Conservation (phyloP, 2,113 vertebrate genomes). For the Microcebus jonahi region DNA sequence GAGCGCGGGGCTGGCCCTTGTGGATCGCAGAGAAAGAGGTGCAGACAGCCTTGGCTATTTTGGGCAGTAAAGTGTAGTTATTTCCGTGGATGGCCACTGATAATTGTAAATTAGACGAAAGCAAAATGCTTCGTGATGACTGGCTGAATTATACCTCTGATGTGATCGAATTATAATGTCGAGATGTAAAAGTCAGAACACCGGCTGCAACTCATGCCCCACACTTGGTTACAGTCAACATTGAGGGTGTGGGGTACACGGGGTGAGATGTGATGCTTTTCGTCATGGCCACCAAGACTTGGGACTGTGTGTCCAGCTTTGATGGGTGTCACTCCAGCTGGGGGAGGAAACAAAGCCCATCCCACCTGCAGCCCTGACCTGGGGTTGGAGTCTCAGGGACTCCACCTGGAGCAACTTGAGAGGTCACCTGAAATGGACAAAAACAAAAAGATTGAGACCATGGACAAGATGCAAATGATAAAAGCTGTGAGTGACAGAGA, state of each 20-base stretch:
- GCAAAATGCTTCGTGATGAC: background rate
- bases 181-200: background rate
- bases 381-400: background rate
- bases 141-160: background rate
- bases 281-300: background rate
- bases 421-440: background rate
- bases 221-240: fast-evolving
- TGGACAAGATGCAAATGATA: background rate
- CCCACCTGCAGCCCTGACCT: background rate
- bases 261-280: fast-evolving
- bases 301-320: background rate
- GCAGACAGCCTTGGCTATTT: slow-evolving; percentile 5
- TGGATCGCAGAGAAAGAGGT: background rate
- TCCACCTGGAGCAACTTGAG: background rate
- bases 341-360: background rate
- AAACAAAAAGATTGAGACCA: background rate
- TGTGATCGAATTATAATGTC: background rate
- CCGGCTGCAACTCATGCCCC: fast-evolving
- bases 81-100: background rate
- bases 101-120: slow-evolving; percentile 18
- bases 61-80: background rate
- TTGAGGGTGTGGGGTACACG: no score
- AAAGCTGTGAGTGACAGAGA: background rate
- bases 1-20: background rate
- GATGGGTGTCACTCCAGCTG: background rate